phyloP scores from a whole-genome alignment of 2,888 invertebrate genomes.

The Melieria picta region DNA sequence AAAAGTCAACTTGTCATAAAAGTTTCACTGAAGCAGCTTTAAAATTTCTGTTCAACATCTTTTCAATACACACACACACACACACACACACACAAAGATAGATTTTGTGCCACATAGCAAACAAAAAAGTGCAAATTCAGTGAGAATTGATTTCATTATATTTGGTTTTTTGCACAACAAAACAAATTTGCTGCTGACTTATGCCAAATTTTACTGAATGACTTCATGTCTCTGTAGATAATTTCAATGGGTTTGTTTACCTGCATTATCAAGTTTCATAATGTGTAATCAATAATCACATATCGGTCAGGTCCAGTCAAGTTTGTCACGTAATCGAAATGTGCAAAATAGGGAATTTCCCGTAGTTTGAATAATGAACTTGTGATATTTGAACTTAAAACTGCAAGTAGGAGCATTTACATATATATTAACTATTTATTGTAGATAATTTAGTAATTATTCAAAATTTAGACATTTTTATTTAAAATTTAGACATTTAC shows the following conservation, averaged over 20 bases:
- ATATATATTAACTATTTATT: too few relatives aligned
- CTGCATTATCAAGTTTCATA: background rate
- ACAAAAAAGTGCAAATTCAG: conserved; percentile 34
- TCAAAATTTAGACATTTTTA: too few relatives aligned
- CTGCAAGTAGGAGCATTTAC: background rate
- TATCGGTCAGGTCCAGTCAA: too few relatives aligned
- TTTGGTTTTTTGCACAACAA: conserved; percentile 20
- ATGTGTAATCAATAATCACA: background rate
- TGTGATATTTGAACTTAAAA: too few relatives aligned
- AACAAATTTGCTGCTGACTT: conserved; percentile 8
- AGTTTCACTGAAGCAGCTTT: conserved; percentile 6
- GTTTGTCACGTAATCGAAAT: background rate
- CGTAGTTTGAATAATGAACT: background rate
- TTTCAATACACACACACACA: too few relatives aligned
- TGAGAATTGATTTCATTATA: conserved; percentile 15
- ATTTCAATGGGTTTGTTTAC: background rate
- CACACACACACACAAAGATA: too few relatives aligned
- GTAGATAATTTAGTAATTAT: too few relatives aligned
- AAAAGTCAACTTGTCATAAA: conserved; percentile 38
- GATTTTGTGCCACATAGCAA: conserved; percentile 38
- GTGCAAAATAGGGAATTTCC: background rate
- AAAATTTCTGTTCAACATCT: conserved; percentile 43
- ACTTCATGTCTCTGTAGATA: background rate
- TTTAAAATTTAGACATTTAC: too few relatives aligned
- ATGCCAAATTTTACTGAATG: background rate